Evolutionary conservation across 2,888 invertebrate species (phyloP).

Genomic region (Drosophila vallismaia): DNA sequence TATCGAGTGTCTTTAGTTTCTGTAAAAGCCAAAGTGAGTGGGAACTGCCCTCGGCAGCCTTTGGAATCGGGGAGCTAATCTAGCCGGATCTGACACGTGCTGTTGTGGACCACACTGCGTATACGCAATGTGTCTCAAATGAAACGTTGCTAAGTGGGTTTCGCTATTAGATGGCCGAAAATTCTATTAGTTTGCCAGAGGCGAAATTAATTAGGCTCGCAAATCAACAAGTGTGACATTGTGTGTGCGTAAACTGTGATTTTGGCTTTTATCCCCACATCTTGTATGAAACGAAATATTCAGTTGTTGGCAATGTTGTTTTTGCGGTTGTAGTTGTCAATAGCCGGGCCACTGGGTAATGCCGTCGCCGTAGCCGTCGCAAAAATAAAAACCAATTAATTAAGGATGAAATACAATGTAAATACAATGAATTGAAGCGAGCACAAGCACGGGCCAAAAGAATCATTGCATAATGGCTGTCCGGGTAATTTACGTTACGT

Average conservation of each 20-base stretch:
- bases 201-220: slow-evolving; percentile 55
- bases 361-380: slow-evolving; percentile 1
- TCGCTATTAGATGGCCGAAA: slow-evolving; percentile 41
- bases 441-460: slow-evolving; percentile 25
- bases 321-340: slow-evolving; percentile 8
- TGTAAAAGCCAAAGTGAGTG: slow-evolving; percentile 56
- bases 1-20: slow-evolving; percentile 54
- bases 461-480: slow-evolving; percentile 45
- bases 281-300: slow-evolving; percentile 25
- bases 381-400: slow-evolving; percentile 61
- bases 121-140: slow-evolving; percentile 48
- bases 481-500: slow-evolving; percentile 53
- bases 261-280: slow-evolving; percentile 27
- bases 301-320: slow-evolving; percentile 5
- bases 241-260: slow-evolving; percentile 24
- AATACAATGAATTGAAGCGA: slow-evolving; percentile 48
- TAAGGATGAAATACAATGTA: slow-evolving; percentile 60
- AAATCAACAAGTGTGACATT: slow-evolving; percentile 63
- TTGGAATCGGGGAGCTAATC: slow-evolving; percentile 8
- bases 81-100: slow-evolving; percentile 29
- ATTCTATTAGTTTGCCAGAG: slow-evolving; percentile 46
- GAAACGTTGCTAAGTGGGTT: slow-evolving; percentile 51
- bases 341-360: slow-evolving; percentile 13
- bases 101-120: slow-evolving; percentile 30
- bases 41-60: neutral